Base-by-base conservation (phyloP, 2,797 vertebrate species). In the Pristis pectinata region DNA sequence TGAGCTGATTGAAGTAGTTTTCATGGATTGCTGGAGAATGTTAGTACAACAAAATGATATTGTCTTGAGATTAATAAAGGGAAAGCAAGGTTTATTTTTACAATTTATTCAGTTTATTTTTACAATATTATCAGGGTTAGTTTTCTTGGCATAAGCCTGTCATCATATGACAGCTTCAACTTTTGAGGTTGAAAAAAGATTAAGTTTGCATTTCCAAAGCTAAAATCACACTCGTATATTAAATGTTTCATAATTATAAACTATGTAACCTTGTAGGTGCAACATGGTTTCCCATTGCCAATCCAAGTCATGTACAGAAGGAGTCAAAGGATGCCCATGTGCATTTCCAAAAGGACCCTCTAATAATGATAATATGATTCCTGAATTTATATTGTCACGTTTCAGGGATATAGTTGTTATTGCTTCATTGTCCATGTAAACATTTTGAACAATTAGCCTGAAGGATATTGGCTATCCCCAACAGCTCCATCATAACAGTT, bases 371-470 rank as follows among this genome's bases (percentile, higher is more conserved):
- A 49, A 34, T 34, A 74, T 17, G 30, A 44, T 15, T 49, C 92
- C 15, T 53, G 67, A 93, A 76, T 93, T 24, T 24, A 93, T 19
- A 6, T 59, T 59, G 34, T 34, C 64, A 93, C 37, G 22, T 93
- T 34, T 22, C 37, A 74, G 27, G 22, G 64, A 30, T 72, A 93
- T 72, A 93, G 44, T 53, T 74, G 67, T 93, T 93, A 61, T 49
- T 93, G 67, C 37, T 72, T 72, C 41, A 72, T 72, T 74, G 70
- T 49, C 10, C 67, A 70, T 72, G 91, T 72, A 72, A 44, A 72
- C 91, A 72, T 27, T 53, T 74, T 74, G 91, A 93, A 49, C 70
- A 93, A 70, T 22, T 72, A 93, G 67, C n/a, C 41, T 70, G 64
- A 93, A 49, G 17, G 37, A 72, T 30, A 13, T 72, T 44, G 3